Percentiles rank a stretch among this genome's conserved stretches.
These are phyloP conservation scores for Pseudomyrmex sp. DNA, from an alignment of 1,140 invertebrate genomes.

Conservation along the genomic window DNA sequence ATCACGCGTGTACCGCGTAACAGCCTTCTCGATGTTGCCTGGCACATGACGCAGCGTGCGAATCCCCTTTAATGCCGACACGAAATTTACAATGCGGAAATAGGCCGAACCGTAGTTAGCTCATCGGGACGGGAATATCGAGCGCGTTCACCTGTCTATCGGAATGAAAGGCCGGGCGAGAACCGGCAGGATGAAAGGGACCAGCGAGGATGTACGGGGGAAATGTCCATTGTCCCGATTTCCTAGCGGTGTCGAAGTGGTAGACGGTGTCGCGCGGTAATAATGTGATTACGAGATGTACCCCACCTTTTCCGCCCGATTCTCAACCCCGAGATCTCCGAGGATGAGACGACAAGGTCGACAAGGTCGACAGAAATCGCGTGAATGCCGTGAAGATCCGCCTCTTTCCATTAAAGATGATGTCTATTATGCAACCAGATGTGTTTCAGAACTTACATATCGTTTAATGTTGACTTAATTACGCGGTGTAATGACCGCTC, in stretches of 20 bases:
- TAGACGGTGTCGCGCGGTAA: conserved; percentile 52
- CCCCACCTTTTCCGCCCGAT: neutral
- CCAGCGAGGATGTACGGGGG: neutral
- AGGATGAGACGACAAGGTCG: neutral
- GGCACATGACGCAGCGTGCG: neutral
- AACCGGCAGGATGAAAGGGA: conserved; percentile 47
- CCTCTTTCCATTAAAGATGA: neutral
- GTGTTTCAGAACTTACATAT: conserved; percentile 29
- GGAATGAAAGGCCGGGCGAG: conserved; percentile 44
- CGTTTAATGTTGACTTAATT: conserved; percentile 45
- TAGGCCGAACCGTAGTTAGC: conserved; percentile 26
- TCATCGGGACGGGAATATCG: conserved; percentile 47
- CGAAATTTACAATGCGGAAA: conserved; percentile 52
- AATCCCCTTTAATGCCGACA: conserved; percentile 20
- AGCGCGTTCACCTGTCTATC: conserved; percentile 52
- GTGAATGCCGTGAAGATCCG: conserved; percentile 29
- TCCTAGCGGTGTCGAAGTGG: conserved; percentile 22
- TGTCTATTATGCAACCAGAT: conserved; percentile 17
- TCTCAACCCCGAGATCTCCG: conserved; percentile 2
- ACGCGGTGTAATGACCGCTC: conserved; percentile 5
- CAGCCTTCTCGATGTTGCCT: conserved; percentile 34
- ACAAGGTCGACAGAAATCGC: conserved; percentile 26
- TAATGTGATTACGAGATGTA: conserved; percentile 56
- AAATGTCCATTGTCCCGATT: conserved; percentile 46
- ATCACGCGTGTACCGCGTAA: conserved; percentile 33